phyloP scores from a whole-genome alignment of 2,797 vertebrate genomes.

The Sphaeramia orbicularis region DNA sequence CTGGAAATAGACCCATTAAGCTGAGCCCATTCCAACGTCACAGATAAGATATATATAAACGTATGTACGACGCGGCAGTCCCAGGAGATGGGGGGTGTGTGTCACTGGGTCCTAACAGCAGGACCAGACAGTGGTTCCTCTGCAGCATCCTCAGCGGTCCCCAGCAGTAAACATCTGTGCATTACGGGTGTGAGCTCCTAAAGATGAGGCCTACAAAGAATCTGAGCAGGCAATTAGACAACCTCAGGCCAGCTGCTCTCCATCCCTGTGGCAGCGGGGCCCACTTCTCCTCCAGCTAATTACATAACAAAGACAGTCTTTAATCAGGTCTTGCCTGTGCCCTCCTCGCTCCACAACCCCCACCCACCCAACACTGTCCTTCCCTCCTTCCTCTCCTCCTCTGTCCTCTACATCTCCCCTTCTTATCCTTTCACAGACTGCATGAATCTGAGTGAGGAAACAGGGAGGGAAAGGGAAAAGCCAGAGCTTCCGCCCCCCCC shows the following conservation, averaged over 20 bases:
- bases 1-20: conserved; percentile 64
- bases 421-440: conserved; percentile 23
- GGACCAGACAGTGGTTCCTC: conserved; percentile 62
- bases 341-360: conserved; percentile 30
- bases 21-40: conserved; percentile 61
- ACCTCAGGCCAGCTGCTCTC: conserved; percentile 82
- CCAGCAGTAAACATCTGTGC: conserved; percentile 81
- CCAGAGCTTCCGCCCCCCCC: conserved; percentile 3
- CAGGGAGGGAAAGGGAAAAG: neutral
- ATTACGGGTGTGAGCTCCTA: conserved; percentile 71
- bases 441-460: conserved; percentile 13
- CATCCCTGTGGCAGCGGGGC: conserved; percentile 65
- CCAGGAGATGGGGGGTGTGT: conserved; percentile 58
- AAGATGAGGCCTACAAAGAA: conserved; percentile 75
- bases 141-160: conserved; percentile 69
- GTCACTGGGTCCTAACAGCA: conserved; percentile 61
- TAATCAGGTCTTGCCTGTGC: conserved; percentile 75
- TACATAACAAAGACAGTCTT: conserved; percentile 83
- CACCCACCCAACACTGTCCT: conserved; percentile 29
- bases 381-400: conserved; percentile 40
- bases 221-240: conserved; percentile 83
- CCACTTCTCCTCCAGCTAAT: conserved; percentile 77
- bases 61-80: conserved; percentile 31
- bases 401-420: conserved; percentile 20
- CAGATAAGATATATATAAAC: no score